These are phyloP conservation scores for Oenanthe oenanthe DNA, from an alignment of 2,113 vertebrate genomes.

Conservation along the genomic window DNA sequence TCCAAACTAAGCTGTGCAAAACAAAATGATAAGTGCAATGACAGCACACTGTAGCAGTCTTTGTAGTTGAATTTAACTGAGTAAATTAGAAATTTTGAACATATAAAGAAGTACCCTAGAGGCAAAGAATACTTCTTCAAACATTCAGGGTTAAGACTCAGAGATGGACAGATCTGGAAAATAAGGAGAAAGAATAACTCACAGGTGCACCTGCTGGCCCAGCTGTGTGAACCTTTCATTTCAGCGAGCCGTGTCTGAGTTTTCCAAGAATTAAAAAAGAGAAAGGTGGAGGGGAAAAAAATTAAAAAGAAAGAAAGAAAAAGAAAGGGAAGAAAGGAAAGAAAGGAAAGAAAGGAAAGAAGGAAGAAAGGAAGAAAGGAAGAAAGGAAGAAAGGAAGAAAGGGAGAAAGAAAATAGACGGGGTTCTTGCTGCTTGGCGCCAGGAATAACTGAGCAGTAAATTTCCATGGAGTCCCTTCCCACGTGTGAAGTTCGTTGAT, in stretches of 20 bases:
- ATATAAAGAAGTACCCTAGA: neutral
- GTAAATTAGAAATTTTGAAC: neutral
- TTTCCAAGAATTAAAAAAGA: neutral
- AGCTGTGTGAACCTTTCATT: fast-evolving
- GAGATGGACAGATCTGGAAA: neutral
- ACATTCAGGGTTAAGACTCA: neutral
- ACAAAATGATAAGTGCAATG: neutral
- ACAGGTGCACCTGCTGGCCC: neutral
- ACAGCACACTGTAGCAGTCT: neutral
- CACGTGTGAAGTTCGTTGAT: neutral
- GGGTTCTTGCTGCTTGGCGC: neutral
- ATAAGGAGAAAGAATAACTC: neutral
- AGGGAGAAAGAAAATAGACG: neutral
- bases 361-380: too few species aligned
- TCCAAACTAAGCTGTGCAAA: neutral
- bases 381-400: neutral
- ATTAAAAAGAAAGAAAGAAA: too few species aligned
- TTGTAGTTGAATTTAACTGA: neutral
- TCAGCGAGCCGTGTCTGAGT: neutral
- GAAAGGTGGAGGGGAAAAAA: fast-evolving
- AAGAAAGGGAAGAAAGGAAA: neutral
- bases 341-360: neutral
- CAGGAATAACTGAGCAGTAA: neutral
- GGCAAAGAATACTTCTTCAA: neutral
- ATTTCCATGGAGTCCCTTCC: neutral